phyloP scores from a whole-genome alignment of 2,113 vertebrate species.

The Dolichallabes microphthalmus region DNA sequence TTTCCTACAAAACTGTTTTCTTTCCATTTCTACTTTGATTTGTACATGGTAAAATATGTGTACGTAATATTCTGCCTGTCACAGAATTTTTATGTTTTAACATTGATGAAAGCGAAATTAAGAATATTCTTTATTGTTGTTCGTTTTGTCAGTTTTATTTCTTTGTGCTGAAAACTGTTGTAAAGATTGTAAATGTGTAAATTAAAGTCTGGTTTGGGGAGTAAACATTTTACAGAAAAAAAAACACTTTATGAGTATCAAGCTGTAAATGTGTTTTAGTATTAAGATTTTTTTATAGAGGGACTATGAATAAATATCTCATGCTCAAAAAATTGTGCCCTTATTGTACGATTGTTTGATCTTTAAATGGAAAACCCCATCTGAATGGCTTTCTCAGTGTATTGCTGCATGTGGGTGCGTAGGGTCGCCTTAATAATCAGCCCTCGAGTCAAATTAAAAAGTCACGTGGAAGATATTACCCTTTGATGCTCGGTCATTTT shows the following conservation, averaged over 20 bases:
- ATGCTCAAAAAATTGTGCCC: constrained; percentile 47
- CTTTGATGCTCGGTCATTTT: background rate
- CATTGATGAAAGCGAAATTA: constrained; percentile 57
- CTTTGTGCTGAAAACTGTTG: constrained; percentile 54
- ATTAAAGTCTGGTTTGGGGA: constrained; percentile 69
- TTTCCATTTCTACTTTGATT: constrained; percentile 61
- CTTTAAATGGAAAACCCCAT: constrained; percentile 33
- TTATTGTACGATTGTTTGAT: background rate
- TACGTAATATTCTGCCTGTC: constrained; percentile 49
- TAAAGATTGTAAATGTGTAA: constrained; percentile 77
- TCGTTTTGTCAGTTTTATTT: constrained; percentile 41
- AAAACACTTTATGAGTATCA: constrained; percentile 75
- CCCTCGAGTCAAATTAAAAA: background rate
- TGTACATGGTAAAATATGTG: constrained; percentile 40
- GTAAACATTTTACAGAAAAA: constrained; percentile 71
- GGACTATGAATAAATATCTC: constrained; percentile 79
- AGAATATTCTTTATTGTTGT: constrained; percentile 57
- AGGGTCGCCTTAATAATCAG: background rate
- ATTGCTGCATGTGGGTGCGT: background rate
- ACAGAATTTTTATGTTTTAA: constrained; percentile 63
- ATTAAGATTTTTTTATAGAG: constrained; percentile 80
- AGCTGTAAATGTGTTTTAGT: constrained; percentile 82
- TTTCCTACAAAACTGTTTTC: constrained; percentile 48
- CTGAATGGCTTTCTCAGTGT: background rate
- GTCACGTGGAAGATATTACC: background rate